A percentile compares a stretch with the other conserved stretches of the same genome.
These are phyloP conservation scores for Leptura quadrifasciata DNA, from an alignment of 2,888 invertebrate genomes.

Conservation along the genomic window DNA sequence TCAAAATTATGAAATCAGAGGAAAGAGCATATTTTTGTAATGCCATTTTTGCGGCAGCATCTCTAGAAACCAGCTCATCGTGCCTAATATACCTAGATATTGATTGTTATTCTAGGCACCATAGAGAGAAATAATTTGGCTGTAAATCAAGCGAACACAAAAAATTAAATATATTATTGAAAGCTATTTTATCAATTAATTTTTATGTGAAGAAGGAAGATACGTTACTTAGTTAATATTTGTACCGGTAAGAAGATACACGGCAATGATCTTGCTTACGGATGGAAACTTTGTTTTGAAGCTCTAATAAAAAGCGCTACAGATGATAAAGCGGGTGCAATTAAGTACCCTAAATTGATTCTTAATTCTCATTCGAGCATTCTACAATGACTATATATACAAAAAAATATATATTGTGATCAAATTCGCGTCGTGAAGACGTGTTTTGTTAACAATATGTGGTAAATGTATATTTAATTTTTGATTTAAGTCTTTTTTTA, in stretches of 20 bases:
- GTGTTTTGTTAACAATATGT: background rate
- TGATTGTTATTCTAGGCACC: background rate
- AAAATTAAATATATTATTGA: background rate
- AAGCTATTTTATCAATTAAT: background rate
- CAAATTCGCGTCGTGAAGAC: background rate
- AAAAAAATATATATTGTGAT: background rate
- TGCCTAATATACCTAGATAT: background rate
- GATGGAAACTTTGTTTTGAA: background rate
- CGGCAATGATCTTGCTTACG: background rate
- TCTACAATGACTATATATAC: background rate
- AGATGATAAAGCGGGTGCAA: background rate
- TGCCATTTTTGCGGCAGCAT: background rate
- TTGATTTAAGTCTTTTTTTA: too few relatives aligned
- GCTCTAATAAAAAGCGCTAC: background rate
- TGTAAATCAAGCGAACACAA: background rate
- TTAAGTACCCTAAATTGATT: background rate
- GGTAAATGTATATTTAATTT: too few relatives aligned
- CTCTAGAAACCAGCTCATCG: background rate
- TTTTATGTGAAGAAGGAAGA: background rate
- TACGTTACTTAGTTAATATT: background rate
- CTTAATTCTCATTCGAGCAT: background rate
- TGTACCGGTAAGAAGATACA: background rate
- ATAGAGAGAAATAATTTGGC: background rate
- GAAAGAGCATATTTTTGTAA: background rate
- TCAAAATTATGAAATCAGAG: background rate